Base-by-base conservation (phyloP, 2,888 invertebrate genomes). In the Schizotus pectinicornis region DNA sequence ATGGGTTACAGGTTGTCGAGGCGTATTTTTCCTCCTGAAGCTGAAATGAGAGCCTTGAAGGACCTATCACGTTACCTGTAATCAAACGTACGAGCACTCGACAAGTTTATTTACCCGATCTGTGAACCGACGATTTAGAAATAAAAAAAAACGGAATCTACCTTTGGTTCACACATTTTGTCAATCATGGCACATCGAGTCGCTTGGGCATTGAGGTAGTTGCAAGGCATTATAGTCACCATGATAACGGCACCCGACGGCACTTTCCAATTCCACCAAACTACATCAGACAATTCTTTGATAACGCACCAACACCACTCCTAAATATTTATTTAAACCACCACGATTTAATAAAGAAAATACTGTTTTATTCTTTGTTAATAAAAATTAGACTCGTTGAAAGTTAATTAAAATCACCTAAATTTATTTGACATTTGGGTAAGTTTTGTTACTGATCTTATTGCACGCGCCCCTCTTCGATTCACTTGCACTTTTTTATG, bases 181-280 rank as follows among this genome's bases (percentile, higher is more conserved):
- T 79, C 79, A 67, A 79, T 77, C 76, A 79, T 79, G 52, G 77
- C 74, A 73, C 79, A 79, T 75, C 79, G 71, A 30, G 84, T 81
- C 67, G 83, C 82, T 71, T 82, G 81, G 65, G 83, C 81, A 77
- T 84, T 84, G 76, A 86, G 81, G 81, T 84, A 86, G 80, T 83
- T 84, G 80, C 85, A 86, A 80, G 86, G 85, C 86, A 86, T 86
- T 81, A 86, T 82, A 74, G 86, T 86, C 83, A 86, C 86, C 86
- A 86, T 86, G 76, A 76, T 75, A 71, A 67, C 59, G 65, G 67
- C 64, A 67, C 68, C 73, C 62, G 64, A 48, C 68, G 71, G 68
- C 64, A 67, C 67, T 43, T 8, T 12, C 33, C 33, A 3, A 11
- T 22, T 32, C 22, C 6, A 31, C n/a, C n/a, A 1, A 43, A 52